Conservation (phyloP, 2,888 invertebrate genomes). For the Carterocephalus palaemon region DNA sequence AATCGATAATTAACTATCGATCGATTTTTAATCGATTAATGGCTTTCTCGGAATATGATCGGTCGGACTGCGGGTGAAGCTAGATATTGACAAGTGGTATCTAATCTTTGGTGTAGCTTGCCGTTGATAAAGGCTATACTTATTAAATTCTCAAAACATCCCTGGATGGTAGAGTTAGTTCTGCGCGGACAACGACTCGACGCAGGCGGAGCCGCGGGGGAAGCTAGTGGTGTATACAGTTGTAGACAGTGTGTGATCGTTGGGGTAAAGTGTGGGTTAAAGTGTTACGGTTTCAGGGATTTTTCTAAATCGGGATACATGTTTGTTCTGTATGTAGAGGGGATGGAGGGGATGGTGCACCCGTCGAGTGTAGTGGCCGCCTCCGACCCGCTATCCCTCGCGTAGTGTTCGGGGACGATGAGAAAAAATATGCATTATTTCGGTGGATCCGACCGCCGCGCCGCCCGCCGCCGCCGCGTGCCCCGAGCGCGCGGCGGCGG, state of each 20-base stretch:
- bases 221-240: neutral
- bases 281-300: constrained; percentile 2
- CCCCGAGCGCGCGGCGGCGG: constrained; percentile 4
- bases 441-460: constrained; percentile 29
- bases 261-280: neutral
- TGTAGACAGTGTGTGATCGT: neutral
- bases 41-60: too few relatives aligned
- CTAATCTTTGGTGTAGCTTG: too few relatives aligned
- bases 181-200: too few relatives aligned
- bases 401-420: constrained; percentile 33
- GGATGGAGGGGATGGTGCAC: constrained; percentile 6
- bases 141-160: too few relatives aligned
- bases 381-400: neutral
- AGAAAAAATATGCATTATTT: constrained; percentile 73
- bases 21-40: too few relatives aligned
- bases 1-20: too few relatives aligned
- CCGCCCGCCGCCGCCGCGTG: constrained; percentile 1
- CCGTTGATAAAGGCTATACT: too few relatives aligned
- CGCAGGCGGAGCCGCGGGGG: neutral
- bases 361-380: neutral
- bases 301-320: constrained; percentile 14
- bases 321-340: constrained; percentile 13
- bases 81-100: too few relatives aligned
- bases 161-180: too few relatives aligned
- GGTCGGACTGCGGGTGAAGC: too few relatives aligned